Percentiles rank a stretch among this genome's conserved stretches.
Evolutionary conservation across 2,113 vertebrate species (phyloP).

Genomic region (Carollia perspicillata): DNA sequence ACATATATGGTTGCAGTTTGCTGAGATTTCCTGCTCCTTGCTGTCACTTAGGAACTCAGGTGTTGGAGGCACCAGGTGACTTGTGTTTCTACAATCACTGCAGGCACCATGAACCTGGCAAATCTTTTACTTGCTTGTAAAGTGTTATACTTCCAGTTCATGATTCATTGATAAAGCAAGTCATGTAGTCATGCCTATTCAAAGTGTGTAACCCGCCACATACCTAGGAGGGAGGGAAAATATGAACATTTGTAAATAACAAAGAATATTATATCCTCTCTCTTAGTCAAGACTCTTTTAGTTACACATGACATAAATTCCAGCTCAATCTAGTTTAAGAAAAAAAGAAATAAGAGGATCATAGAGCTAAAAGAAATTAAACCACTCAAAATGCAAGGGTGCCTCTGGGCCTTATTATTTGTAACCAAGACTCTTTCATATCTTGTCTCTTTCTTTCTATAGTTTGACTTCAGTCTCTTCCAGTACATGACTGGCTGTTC

Average conservation of each 20-base stretch:
- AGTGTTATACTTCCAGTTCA: neutral
- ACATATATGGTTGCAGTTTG: neutral
- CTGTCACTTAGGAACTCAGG: neutral
- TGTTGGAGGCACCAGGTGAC: neutral
- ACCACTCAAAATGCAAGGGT: neutral
- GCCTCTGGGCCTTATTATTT: neutral
- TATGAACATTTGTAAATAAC: neutral
- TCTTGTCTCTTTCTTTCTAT: neutral
- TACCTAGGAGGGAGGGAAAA: neutral
- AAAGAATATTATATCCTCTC: neutral
- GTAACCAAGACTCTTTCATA: neutral
- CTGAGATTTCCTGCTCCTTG: neutral
- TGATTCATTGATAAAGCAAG: neutral
- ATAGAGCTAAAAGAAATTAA: neutral
- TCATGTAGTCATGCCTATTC: neutral
- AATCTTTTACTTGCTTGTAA: neutral
- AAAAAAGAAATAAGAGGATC: neutral
- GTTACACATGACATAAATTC: neutral
- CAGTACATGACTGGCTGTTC: neutral
- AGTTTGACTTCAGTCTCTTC: neutral
- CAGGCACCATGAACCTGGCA: neutral
- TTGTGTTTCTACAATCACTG: neutral
- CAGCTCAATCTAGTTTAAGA: neutral
- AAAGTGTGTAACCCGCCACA: neutral
- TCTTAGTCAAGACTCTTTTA: neutral